Conservation (phyloP, 2,113 vertebrate species). For the Varanus salvator region DNA sequence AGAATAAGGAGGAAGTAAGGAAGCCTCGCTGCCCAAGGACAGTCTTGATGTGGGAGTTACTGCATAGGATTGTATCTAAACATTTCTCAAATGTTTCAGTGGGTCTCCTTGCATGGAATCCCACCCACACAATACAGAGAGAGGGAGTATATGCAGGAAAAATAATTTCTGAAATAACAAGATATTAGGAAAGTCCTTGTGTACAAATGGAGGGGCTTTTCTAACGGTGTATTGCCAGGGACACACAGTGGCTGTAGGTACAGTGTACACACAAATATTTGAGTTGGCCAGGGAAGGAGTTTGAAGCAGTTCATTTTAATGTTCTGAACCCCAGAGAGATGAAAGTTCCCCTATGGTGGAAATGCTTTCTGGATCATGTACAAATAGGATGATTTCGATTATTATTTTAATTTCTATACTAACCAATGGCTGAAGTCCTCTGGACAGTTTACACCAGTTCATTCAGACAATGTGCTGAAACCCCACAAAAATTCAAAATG, state of each 20-base stretch:
- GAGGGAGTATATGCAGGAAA: not conserved
- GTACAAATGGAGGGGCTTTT: not conserved
- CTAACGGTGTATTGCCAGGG: not conserved
- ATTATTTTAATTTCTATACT: no score
- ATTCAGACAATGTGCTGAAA: no score
- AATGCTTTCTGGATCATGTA: not conserved
- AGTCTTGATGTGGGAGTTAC: not conserved
- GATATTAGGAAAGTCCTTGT: not conserved
- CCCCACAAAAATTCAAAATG: no score
- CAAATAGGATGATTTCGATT: no score
- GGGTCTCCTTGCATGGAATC: no score
- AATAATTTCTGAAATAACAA: not conserved
- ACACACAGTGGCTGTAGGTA: not conserved
- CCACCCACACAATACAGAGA: not conserved
- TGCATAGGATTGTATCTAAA: no score
- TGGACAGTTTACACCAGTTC: no score
- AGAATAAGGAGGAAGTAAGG: not conserved
- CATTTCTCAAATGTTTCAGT: no score
- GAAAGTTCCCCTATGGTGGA: not conserved
- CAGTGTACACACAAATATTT: not conserved
- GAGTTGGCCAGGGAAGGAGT: not conserved
- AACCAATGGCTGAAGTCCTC: no score
- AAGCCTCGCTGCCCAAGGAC: not conserved
- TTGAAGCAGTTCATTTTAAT: not conserved
- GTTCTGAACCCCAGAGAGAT: not conserved